These are phyloP conservation scores for Poecilia picta DNA, from an alignment of 2,797 vertebrate genomes.

Conservation along the genomic window DNA sequence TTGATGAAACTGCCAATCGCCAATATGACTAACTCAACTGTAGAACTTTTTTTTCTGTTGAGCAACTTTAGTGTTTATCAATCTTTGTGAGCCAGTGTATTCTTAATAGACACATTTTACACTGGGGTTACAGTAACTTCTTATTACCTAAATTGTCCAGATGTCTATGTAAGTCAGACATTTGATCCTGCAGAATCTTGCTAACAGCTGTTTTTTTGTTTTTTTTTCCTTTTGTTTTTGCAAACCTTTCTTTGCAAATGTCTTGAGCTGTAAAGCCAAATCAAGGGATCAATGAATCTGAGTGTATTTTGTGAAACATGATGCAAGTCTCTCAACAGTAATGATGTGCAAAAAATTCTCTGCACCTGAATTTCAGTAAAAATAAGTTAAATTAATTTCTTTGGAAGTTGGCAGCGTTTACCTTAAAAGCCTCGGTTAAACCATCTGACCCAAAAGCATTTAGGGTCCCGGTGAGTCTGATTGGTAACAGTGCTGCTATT, in stretches of 20 bases:
- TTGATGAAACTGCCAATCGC: background rate
- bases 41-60: background rate
- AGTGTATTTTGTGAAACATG: background rate
- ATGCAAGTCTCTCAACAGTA: background rate
- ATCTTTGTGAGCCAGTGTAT: background rate
- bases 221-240: background rate
- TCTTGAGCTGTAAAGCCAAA: background rate
- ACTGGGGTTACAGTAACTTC: background rate
- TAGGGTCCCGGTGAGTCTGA: slow-evolving; percentile 12
- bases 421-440: slow-evolving; percentile 27
- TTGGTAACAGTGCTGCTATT: slow-evolving; percentile 22
- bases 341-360: background rate
- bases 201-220: background rate
- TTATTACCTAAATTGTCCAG: background rate
- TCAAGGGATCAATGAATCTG: background rate
- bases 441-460: slow-evolving; percentile 21
- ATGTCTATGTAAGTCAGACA: background rate
- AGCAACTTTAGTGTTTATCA: background rate
- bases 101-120: background rate
- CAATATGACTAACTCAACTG: background rate
- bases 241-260: background rate
- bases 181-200: background rate
- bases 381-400: background rate
- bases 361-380: background rate
- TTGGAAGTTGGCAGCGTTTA: slow-evolving; percentile 17